Percentiles rank a stretch among this genome's conserved stretches.
These are phyloP conservation scores for Panonychus citri DNA, from an alignment of 1,140 invertebrate genomes.

Conservation along the genomic window DNA sequence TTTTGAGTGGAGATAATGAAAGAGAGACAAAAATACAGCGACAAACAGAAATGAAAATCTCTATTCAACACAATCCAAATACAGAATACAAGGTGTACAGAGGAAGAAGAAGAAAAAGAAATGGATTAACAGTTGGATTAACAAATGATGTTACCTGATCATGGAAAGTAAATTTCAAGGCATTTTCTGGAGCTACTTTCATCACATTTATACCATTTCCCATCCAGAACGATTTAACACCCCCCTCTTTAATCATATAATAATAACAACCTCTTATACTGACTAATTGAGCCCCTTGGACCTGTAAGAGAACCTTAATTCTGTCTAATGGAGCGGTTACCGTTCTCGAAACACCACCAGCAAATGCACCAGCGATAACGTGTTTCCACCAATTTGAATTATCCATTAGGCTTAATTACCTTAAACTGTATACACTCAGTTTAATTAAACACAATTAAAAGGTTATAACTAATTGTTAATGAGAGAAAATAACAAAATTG, in stretches of 20 bases:
- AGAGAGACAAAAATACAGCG: too few relatives aligned
- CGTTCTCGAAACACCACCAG: constrained; percentile 83
- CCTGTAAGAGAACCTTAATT: constrained; percentile 96
- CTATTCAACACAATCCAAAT: too few relatives aligned
- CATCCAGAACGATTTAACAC: constrained; percentile 69
- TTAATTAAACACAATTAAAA: too few relatives aligned
- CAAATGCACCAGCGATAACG: constrained; percentile 78
- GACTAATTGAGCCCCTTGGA: constrained; percentile 22
- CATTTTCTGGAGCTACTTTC: constrained; percentile 95
- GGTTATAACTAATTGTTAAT: too few relatives aligned
- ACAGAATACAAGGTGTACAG: too few relatives aligned
- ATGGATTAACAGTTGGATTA: too few relatives aligned
- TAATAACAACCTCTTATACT: constrained; percentile 31
- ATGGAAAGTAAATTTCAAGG: constrained; percentile 92
- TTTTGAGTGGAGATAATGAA: too few relatives aligned
- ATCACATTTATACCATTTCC: constrained; percentile 96
- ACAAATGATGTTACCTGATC: constrained; percentile 31
- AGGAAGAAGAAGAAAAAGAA: neutral
- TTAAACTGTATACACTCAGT: too few relatives aligned
- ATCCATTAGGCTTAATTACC: neutral
- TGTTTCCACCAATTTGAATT: constrained; percentile 52
- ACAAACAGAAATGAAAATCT: too few relatives aligned
- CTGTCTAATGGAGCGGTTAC: constrained; percentile 90
- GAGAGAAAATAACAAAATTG: too few relatives aligned
- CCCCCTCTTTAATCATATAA: constrained; percentile 51